phyloP scores from a whole-genome alignment of 2,888 invertebrate genomes.

The Uloborus plumipes region DNA sequence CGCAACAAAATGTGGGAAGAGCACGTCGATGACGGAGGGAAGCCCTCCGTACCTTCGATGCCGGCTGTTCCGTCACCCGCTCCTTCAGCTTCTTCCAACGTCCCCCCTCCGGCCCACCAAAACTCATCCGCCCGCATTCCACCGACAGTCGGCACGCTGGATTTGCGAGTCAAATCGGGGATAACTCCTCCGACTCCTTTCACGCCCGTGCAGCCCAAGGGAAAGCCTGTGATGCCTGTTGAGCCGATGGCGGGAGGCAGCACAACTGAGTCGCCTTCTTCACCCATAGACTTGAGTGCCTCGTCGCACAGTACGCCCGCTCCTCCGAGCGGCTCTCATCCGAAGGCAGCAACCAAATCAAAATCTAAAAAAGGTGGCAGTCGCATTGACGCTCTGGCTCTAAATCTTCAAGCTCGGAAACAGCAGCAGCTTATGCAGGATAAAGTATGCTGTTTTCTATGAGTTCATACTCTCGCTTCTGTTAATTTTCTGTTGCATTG shows the following conservation, averaged over 20 bases:
- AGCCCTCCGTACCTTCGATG: background rate
- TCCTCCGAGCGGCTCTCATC: background rate
- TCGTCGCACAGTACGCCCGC: slow-evolving; percentile 34
- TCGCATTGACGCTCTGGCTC: slow-evolving; percentile 68
- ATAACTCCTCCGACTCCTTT: slow-evolving; percentile 52
- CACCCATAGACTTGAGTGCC: slow-evolving; percentile 67
- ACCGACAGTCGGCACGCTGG: slow-evolving; percentile 61
- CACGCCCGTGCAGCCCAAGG: slow-evolving; percentile 56
- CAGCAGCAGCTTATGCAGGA: slow-evolving; percentile 62
- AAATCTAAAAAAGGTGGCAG: slow-evolving; percentile 58
- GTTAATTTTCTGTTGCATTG: background rate
- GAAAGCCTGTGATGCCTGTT: slow-evolving; percentile 15
- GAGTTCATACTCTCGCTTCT: background rate
- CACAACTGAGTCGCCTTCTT: slow-evolving; percentile 51
- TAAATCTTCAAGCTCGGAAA: slow-evolving; percentile 68
- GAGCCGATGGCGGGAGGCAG: slow-evolving; percentile 17
- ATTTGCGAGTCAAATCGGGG: slow-evolving; percentile 63
- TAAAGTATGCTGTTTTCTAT: slow-evolving; percentile 6
- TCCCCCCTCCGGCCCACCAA: slow-evolving; percentile 67
- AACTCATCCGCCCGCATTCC: slow-evolving; percentile 62
- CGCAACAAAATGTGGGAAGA: slow-evolving; percentile 61
- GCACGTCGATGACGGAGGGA: slow-evolving; percentile 36
- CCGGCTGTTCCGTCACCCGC: slow-evolving; percentile 55
- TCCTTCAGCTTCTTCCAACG: slow-evolving; percentile 38
- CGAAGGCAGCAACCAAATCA: slow-evolving; percentile 7